These are phyloP conservation scores for Zalophus californianus DNA, from an alignment of 2,797 vertebrate species.

Conservation along the genomic window DNA sequence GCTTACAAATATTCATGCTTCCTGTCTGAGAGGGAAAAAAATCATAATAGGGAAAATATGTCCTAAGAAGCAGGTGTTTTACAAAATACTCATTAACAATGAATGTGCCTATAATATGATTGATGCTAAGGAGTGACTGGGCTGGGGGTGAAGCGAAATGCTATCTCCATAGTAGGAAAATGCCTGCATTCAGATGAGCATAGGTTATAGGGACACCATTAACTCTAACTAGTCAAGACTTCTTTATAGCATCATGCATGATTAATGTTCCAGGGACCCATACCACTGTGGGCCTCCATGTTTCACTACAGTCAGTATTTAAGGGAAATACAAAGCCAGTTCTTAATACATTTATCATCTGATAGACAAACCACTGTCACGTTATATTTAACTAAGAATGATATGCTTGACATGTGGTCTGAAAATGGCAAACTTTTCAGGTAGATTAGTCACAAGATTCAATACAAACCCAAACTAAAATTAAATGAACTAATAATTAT, in stretches of 20 bases:
- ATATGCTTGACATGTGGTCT: not conserved
- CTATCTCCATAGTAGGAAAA: constrained; percentile 28
- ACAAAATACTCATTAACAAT: constrained; percentile 21
- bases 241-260: not conserved
- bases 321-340: constrained; percentile 5
- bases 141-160: not conserved
- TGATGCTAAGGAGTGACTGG: not conserved
- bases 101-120: constrained; percentile 56
- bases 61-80: constrained; percentile 16
- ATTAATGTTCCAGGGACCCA: not conserved
- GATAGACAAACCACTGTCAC: constrained; percentile 20
- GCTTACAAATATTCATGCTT: constrained; percentile 47
- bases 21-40: constrained; percentile 44
- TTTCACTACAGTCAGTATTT: not conserved
- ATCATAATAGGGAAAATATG: constrained; percentile 51
- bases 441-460: constrained; percentile 17
- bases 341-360: constrained; percentile 8
- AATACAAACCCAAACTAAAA: constrained; percentile 9
- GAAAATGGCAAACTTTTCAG: constrained; percentile 10
- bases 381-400: constrained; percentile 33
- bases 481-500: not conserved
- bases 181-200: not conserved
- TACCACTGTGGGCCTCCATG: not conserved
- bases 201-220: not conserved
- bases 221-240: constrained; percentile 16